Conservation (phyloP, 2,797 vertebrate genomes). For the Pipistrellus pygmaeus region DNA sequence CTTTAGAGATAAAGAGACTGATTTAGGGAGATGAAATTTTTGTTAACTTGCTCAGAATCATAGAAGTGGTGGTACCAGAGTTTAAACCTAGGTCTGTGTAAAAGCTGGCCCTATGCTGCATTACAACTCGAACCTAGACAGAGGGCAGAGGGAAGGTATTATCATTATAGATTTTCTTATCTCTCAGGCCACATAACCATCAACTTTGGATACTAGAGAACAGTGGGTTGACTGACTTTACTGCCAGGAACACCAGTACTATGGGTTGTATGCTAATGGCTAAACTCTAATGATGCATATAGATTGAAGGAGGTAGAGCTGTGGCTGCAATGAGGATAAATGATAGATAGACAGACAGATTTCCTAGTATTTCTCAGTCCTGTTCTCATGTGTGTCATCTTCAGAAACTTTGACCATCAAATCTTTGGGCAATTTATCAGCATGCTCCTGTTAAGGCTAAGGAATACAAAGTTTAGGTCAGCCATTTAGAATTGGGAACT, state of each 20-base stretch:
- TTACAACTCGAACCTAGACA: not conserved
- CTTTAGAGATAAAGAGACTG: constrained; percentile 9
- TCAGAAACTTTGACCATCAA: not conserved
- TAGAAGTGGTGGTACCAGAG: not conserved
- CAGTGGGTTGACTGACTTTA: not conserved
- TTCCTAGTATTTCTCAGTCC: not conserved
- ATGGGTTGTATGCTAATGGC: not conserved
- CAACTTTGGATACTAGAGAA: not conserved
- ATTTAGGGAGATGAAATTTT: not conserved
- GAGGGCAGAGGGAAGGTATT: not conserved
- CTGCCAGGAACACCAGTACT: not conserved
- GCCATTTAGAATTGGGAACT: constrained; percentile 41
- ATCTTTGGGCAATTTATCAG: not conserved
- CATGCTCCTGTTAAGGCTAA: not conserved
- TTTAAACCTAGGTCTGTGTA: not conserved
- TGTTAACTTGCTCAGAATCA: not conserved
- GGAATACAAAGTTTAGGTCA: constrained; percentile 29
- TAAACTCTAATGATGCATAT: not conserved
- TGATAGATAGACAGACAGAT: not conserved
- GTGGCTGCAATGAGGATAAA: not conserved
- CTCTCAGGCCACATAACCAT: not conserved
- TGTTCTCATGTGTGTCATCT: not conserved
- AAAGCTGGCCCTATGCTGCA: not conserved
- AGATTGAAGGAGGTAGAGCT: not conserved
- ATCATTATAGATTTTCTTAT: not conserved